These are phyloP conservation scores for Chesias legatella DNA, from an alignment of 2,888 invertebrate species.

Conservation along the genomic window DNA sequence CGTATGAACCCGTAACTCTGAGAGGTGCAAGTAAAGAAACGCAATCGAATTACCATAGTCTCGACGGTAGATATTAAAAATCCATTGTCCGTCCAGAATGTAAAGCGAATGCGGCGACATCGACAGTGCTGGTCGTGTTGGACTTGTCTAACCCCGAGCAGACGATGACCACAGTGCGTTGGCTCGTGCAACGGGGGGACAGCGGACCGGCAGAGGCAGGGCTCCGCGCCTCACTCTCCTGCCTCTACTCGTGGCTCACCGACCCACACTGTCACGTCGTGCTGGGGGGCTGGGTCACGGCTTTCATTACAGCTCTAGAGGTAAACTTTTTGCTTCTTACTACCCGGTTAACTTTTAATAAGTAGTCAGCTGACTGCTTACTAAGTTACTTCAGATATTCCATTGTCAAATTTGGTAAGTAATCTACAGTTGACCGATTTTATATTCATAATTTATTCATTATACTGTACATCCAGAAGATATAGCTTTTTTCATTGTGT, in stretches of 20 bases:
- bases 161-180: conserved; percentile 51
- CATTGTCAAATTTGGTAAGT: too few relatives aligned
- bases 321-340: too few relatives aligned
- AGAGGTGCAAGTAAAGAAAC: too few relatives aligned
- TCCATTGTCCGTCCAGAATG: conserved; percentile 41
- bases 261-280: conserved; percentile 81
- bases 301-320: conserved; percentile 83
- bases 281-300: conserved; percentile 83
- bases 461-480: too few relatives aligned
- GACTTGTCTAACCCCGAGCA: conserved; percentile 59
- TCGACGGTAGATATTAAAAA: too few relatives aligned
- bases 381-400: too few relatives aligned
- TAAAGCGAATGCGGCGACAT: conserved; percentile 80
- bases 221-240: conserved; percentile 81
- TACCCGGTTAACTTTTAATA: too few relatives aligned
- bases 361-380: too few relatives aligned
- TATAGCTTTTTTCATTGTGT: conserved; percentile 17
- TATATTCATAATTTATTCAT: too few relatives aligned
- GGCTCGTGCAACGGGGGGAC: conserved; percentile 63
- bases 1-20: too few relatives aligned
- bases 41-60: too few relatives aligned
- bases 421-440: too few relatives aligned
- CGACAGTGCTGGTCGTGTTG: conserved; percentile 81
- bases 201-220: conserved; percentile 70
- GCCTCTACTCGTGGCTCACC: conserved; percentile 85